Percentiles rank a stretch among this genome's conserved stretches.
phyloP scores from a whole-genome alignment of 2,888 invertebrate species.

The Horisme vitalbata region DNA sequence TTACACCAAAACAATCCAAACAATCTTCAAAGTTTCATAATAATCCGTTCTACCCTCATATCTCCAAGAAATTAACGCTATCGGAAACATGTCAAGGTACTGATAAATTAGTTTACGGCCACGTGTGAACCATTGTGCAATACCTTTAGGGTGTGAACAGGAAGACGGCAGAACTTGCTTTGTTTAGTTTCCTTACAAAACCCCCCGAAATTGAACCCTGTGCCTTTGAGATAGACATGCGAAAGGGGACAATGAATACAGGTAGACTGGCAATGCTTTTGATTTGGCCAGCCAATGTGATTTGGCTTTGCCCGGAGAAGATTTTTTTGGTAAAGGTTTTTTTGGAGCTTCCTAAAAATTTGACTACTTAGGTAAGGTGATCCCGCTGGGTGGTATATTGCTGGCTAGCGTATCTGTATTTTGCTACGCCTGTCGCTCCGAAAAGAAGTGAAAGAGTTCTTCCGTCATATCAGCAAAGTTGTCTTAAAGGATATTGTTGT shows the following conservation, averaged over 20 bases:
- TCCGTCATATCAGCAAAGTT: too few relatives aligned
- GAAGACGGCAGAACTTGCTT: conserved; percentile 29
- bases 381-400: too few relatives aligned
- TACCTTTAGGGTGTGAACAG: conserved; percentile 33
- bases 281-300: conserved; percentile 35
- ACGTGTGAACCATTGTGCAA: conserved; percentile 34
- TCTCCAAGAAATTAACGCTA: conserved; percentile 33
- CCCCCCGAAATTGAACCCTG: conserved; percentile 17
- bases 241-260: conserved; percentile 24
- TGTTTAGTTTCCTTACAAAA: conserved; percentile 21
- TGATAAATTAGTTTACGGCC: conserved; percentile 37
- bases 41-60: conserved; percentile 28
- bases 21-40: conserved; percentile 16
- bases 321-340: conserved; percentile 1
- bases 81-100: conserved; percentile 33
- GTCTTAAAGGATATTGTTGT: too few relatives aligned
- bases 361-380: too few relatives aligned
- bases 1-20: conserved; percentile 9
- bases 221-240: conserved; percentile 5
- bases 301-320: conserved; percentile 28
- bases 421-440: too few relatives aligned
- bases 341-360: not conserved
- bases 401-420: too few relatives aligned
- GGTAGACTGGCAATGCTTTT: conserved; percentile 37
- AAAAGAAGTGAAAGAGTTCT: too few relatives aligned